Evolutionary conservation across 2,888 invertebrate species (phyloP).

Genomic region (Chirona hameri): DNA sequence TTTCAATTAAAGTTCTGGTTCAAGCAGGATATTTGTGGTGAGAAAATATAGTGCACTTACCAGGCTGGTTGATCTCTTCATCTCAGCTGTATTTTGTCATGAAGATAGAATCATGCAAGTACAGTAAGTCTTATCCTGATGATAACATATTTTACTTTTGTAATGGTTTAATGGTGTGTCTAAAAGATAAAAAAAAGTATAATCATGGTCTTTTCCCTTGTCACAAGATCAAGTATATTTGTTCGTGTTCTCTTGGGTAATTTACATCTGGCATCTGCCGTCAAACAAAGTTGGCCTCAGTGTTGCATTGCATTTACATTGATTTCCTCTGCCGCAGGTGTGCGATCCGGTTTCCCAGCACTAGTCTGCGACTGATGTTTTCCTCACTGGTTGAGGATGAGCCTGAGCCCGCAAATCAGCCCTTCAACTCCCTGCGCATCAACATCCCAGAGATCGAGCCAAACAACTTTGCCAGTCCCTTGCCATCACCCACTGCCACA

Average conservation of each 20-base stretch:
- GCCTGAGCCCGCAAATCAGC: conserved; percentile 41
- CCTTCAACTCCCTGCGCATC: conserved; percentile 66
- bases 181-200: too few relatives aligned
- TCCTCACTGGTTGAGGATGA: conserved; percentile 83
- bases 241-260: too few relatives aligned
- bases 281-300: too few relatives aligned
- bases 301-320: too few relatives aligned
- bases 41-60: background rate
- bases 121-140: too few relatives aligned
- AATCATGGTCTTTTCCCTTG: too few relatives aligned
- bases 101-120: too few relatives aligned
- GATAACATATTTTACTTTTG: too few relatives aligned
- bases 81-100: too few relatives aligned
- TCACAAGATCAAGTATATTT: too few relatives aligned
- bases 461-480: conserved; percentile 65
- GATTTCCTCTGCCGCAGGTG: conserved; percentile 63
- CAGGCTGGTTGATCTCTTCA: background rate
- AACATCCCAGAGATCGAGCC: conserved; percentile 70
- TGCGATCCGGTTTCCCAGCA: conserved; percentile 92
- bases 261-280: too few relatives aligned
- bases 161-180: too few relatives aligned
- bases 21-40: background rate
- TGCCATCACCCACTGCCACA: conserved; percentile 83
- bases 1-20: conserved; percentile 23
- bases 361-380: conserved; percentile 90